A percentile compares a stretch with the other conserved stretches of the same genome.
Evolutionary conservation across 2,797 vertebrate species (phyloP).

Genomic region (Enteromius treurensis): DNA sequence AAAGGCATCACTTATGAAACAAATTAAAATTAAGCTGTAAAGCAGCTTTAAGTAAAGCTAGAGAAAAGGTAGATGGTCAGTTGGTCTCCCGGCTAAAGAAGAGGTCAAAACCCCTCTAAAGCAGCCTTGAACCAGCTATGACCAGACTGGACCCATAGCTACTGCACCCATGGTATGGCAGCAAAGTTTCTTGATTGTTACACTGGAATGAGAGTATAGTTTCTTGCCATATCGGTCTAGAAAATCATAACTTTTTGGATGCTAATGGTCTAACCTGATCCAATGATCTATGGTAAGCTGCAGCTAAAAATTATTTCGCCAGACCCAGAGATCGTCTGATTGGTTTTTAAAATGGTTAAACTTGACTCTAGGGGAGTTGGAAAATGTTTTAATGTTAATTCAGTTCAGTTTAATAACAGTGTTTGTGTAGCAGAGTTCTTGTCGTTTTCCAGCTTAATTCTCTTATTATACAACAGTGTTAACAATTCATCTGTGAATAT

Average conservation of each 20-base stretch:
- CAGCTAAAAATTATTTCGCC: too few relatives aligned
- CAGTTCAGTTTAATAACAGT: background rate
- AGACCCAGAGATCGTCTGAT: too few relatives aligned
- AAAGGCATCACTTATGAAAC: background rate
- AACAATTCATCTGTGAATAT: background rate
- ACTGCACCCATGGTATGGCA: too few relatives aligned
- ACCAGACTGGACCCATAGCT: background rate
- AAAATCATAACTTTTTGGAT: too few relatives aligned
- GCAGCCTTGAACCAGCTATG: background rate
- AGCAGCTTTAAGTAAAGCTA: background rate
- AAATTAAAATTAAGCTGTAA: background rate
- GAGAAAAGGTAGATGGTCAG: background rate
- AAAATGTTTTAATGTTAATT: background rate
- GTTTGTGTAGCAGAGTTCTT: background rate
- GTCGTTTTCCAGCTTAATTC: background rate
- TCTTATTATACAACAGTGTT: background rate
- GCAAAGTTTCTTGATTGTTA: too few relatives aligned
- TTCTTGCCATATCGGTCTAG: too few relatives aligned
- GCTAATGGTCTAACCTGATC: too few relatives aligned
- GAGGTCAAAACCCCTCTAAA: background rate
- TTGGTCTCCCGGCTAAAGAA: background rate
- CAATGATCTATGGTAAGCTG: too few relatives aligned
- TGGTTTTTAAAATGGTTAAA: too few relatives aligned
- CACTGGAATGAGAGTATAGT: too few relatives aligned
- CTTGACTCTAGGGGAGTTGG: too few relatives aligned